Evolutionary conservation across 2,797 vertebrate genomes (phyloP), one percentile per base, ranked within the genome.

Genomic region (Diceros bicornis): DNA sequence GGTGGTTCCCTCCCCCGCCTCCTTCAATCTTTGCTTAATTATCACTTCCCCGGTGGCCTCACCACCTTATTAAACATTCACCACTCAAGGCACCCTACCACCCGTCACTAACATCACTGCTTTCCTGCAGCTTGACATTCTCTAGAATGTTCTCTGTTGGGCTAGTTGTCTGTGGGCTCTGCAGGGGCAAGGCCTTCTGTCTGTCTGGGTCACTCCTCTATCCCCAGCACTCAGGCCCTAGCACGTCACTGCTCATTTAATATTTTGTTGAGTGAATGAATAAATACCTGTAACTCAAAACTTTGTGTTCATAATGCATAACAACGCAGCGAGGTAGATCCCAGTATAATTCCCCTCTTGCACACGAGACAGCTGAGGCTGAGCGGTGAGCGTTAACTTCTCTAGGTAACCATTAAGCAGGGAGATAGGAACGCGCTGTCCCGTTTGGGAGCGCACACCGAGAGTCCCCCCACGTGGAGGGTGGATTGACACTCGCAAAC

Each of bases 391-490:
- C 9, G 64, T 12, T 16, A 4, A 25, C 18, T 14, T 34, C 37
- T 78, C 92, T 86, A 4, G 32, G 10, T 20, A 4, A 47, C n/a
- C 12, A 1, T 61, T 47, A 27, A 32, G 41, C 41, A 41, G 41
- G 41, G 41, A 41, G 13, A 52, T 4, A 52, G 12, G 50, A 47
- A 47, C 13, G 14, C 2, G 50, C 50, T 4, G 69, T 27, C 41
- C 27, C 17, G n/a, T 59, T 3, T n/a, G 16, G 0, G 32, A 21
- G 32, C 17, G 52, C 82, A 23, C 37, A 0, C 86, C 23, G 41
- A 8, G 8, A 3, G 23, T 6, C 41, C 29, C 57, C 27, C 44
- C 8, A 7, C 3, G 0, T 10, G 34, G 6, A 17, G 11, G 21
- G 64, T 9, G 21, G 29, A 4, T 12, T 0, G 3, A 27, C 14